These are phyloP conservation scores for Ptycholaimellus sp. DNA, from an alignment of 2,888 invertebrate species.

Conservation along the genomic window DNA sequence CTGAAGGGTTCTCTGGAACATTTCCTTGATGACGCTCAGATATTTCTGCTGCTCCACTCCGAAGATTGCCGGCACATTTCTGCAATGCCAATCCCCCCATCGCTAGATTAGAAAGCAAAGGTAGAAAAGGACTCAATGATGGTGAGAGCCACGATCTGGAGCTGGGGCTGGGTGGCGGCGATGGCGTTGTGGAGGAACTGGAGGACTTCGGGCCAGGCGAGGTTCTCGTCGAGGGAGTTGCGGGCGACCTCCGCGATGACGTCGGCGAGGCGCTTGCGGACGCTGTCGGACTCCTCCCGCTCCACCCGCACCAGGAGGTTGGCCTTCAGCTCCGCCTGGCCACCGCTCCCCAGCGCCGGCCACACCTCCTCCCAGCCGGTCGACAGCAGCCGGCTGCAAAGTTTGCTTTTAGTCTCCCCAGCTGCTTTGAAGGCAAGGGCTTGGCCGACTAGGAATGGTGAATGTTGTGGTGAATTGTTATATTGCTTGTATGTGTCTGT, in stretches of 20 bases:
- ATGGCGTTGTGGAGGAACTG: constrained; percentile 77
- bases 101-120: background rate
- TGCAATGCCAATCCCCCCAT: constrained; percentile 30
- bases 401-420: too few relatives aligned
- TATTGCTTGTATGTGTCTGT: too few relatives aligned
- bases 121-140: constrained; percentile 54
- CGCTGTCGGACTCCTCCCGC: background rate
- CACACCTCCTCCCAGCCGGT: constrained; percentile 73
- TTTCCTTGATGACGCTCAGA: constrained; percentile 72
- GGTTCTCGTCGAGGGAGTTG: constrained; percentile 43
- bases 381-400: constrained; percentile 44
- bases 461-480: too few relatives aligned
- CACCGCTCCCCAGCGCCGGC: constrained; percentile 38
- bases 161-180: constrained; percentile 49
- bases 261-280: constrained; percentile 72
- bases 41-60: constrained; percentile 78
- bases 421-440: too few relatives aligned
- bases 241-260: constrained; percentile 82
- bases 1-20: too few relatives aligned
- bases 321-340: constrained; percentile 18
- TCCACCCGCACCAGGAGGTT: constrained; percentile 1
- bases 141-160: constrained; percentile 73
- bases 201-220: constrained; percentile 69
- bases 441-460: too few relatives aligned
- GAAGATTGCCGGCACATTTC: constrained; percentile 80